These are phyloP conservation scores for Pyralis farinalis DNA, from an alignment of 2,888 invertebrate species.

Conservation along the genomic window DNA sequence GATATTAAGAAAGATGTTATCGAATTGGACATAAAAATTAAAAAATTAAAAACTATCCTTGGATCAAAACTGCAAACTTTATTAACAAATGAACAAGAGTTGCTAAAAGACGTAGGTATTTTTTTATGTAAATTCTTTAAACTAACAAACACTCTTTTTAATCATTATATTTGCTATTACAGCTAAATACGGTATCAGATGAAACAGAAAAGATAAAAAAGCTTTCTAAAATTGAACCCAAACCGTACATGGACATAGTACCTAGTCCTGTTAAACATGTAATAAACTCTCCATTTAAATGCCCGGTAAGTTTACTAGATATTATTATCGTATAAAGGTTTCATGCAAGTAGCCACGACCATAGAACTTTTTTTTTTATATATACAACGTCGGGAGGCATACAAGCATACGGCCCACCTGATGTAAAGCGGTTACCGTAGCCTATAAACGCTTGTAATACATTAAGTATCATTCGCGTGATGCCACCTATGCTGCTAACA, in stretches of 20 bases:
- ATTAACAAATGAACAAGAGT: slow-evolving; percentile 32
- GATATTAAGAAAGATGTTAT: slow-evolving; percentile 51
- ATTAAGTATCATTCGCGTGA: no score
- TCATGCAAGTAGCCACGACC: no score
- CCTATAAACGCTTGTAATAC: no score
- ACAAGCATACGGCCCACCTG: no score
- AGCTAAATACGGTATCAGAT: slow-evolving; percentile 28
- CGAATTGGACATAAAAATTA: slow-evolving; percentile 51
- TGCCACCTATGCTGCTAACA: no score
- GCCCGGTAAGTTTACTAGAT: slow-evolving; percentile 29
- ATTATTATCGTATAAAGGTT: no score
- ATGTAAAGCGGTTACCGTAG: no score
- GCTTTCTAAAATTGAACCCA: slow-evolving; percentile 25
- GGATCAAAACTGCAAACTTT: slow-evolving; percentile 35
- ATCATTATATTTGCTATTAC: slow-evolving; percentile 14
- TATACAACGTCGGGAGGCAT: no score
- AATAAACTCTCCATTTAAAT: slow-evolving; percentile 60
- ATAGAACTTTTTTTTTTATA: no score
- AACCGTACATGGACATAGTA: slow-evolving; percentile 47
- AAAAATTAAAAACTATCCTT: slow-evolving; percentile 39
- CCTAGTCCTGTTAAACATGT: slow-evolving; percentile 59
- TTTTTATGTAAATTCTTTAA: no score
- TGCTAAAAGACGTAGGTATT: slow-evolving; percentile 36
- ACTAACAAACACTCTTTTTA: no score
- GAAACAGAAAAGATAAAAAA: slow-evolving; percentile 20